A percentile compares a stretch with the other conserved stretches of the same genome.
These are phyloP conservation scores for Platichthys flesus DNA, from an alignment of 2,113 vertebrate genomes.

Conservation along the genomic window DNA sequence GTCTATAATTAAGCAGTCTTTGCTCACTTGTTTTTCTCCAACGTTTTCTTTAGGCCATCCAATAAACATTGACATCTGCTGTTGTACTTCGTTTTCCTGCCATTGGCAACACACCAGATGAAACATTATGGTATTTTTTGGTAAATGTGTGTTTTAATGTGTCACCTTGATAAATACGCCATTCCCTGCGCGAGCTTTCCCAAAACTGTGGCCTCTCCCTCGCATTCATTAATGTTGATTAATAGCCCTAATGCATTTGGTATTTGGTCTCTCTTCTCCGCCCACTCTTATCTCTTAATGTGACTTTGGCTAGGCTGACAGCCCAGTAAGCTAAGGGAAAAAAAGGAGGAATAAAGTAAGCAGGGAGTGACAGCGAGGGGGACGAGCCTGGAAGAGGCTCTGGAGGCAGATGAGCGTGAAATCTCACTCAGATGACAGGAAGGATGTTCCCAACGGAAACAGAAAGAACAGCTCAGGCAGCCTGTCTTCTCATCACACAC, in stretches of 20 bases:
- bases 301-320: slow-evolving; percentile 75
- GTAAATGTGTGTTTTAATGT: slow-evolving; percentile 75
- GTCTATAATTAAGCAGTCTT: slow-evolving; percentile 51
- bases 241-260: slow-evolving; percentile 77
- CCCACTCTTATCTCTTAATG: slow-evolving; percentile 79
- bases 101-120: slow-evolving; percentile 72
- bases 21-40: slow-evolving; percentile 44
- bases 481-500: slow-evolving; percentile 48
- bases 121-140: slow-evolving; percentile 73
- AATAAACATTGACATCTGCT: slow-evolving; percentile 73
- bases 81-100: slow-evolving; percentile 62
- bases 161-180: slow-evolving; percentile 79
- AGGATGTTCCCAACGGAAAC: slow-evolving; percentile 64
- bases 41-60: slow-evolving; percentile 47
- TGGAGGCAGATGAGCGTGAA: slow-evolving; percentile 69
- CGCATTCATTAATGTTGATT: slow-evolving; percentile 79
- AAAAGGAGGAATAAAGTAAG: slow-evolving; percentile 66
- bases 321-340: slow-evolving; percentile 68
- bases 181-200: slow-evolving; percentile 57
- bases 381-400: slow-evolving; percentile 59
- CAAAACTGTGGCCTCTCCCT: slow-evolving; percentile 68
- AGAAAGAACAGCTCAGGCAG: slow-evolving; percentile 46
- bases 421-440: slow-evolving; percentile 64
- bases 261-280: slow-evolving; percentile 76
- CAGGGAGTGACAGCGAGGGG: slow-evolving; percentile 56